These are phyloP conservation scores for Caenorhabditis becei DNA, from an alignment of 2,888 invertebrate genomes.

Conservation along the genomic window DNA sequence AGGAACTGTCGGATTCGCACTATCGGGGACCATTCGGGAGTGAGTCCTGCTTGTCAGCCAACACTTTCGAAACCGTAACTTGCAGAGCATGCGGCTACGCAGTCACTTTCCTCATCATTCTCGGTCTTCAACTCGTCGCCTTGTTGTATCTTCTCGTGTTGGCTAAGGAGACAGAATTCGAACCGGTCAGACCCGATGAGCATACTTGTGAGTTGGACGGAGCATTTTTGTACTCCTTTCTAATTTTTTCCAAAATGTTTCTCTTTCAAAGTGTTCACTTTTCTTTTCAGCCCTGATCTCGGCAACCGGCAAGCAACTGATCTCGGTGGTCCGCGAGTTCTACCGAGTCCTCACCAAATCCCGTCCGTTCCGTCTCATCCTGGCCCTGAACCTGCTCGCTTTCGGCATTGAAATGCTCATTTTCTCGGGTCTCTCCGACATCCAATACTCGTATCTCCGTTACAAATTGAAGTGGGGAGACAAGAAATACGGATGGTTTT, in stretches of 20 bases:
- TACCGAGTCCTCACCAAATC: constrained; percentile 60
- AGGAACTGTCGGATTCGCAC: constrained; percentile 81
- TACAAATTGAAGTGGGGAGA: constrained; percentile 77
- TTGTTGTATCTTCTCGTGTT: constrained; percentile 79
- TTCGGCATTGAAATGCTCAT: constrained; percentile 68
- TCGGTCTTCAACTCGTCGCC: constrained; percentile 76
- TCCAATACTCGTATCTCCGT: constrained; percentile 77
- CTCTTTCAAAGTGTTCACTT: too few relatives aligned
- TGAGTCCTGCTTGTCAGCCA: constrained; percentile 32
- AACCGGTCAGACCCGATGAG: constrained; percentile 28
- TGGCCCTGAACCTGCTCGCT: constrained; percentile 71
- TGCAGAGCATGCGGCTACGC: constrained; percentile 81
- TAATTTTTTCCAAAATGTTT: too few relatives aligned
- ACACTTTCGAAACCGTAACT: not conserved
- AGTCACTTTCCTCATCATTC: constrained; percentile 80
- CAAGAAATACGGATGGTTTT: constrained; percentile 79
- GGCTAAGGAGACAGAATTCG: constrained; percentile 64
- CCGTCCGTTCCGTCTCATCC: constrained; percentile 59
- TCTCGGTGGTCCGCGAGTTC: constrained; percentile 61
- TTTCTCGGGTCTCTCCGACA: constrained; percentile 70
- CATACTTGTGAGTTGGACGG: constrained; percentile 53
- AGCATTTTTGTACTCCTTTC: too few relatives aligned
- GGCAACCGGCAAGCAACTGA: constrained; percentile 52
- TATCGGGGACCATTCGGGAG: constrained; percentile 82
- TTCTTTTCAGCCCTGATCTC: constrained; percentile 53